Conservation (phyloP, 37 sponge, comb jelly and placozoan genomes). For the Crambe crambe region DNA sequence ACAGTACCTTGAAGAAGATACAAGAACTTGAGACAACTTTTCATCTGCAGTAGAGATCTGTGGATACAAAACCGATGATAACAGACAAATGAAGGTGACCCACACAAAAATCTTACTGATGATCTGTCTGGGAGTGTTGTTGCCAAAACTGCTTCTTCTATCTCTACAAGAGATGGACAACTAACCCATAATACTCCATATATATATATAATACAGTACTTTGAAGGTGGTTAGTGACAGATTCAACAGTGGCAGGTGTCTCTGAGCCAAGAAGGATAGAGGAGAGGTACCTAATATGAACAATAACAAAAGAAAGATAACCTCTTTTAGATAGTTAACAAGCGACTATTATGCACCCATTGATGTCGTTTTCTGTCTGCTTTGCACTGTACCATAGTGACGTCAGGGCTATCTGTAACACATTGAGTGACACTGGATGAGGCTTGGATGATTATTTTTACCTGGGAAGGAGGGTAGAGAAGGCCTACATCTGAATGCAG, state of each 20-base stretch:
- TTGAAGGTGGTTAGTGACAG: not conserved
- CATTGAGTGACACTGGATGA: not conserved
- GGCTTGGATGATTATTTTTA: no score
- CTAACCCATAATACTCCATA: slow-evolving; percentile 5
- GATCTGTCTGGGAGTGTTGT: slow-evolving; percentile 25
- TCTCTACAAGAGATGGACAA: not conserved
- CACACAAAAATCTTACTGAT: not conserved
- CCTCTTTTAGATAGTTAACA: not conserved
- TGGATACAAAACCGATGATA: not conserved
- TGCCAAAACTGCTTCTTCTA: slow-evolving; percentile 36
- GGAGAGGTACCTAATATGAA: slow-evolving; percentile 36
- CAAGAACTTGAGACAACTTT: not conserved
- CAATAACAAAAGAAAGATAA: not conserved
- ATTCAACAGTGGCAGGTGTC: not conserved
- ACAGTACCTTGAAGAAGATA: not conserved
- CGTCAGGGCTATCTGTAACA: slow-evolving; percentile 73
- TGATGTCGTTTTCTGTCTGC: slow-evolving; percentile 43
- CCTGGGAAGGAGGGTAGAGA: slow-evolving; percentile 89
- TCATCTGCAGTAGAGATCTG: not conserved
- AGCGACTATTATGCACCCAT: slow-evolving; percentile 42
- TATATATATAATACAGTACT: slow-evolving; percentile 6
- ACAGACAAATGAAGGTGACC: no score
- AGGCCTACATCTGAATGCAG: slow-evolving; percentile 66
- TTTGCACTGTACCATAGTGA: slow-evolving; percentile 65
- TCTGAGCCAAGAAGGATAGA: slow-evolving; percentile 34